Evolutionary conservation across 2,797 vertebrate genomes (phyloP).

Genomic region (Xiphorhynchus erythropygius): DNA sequence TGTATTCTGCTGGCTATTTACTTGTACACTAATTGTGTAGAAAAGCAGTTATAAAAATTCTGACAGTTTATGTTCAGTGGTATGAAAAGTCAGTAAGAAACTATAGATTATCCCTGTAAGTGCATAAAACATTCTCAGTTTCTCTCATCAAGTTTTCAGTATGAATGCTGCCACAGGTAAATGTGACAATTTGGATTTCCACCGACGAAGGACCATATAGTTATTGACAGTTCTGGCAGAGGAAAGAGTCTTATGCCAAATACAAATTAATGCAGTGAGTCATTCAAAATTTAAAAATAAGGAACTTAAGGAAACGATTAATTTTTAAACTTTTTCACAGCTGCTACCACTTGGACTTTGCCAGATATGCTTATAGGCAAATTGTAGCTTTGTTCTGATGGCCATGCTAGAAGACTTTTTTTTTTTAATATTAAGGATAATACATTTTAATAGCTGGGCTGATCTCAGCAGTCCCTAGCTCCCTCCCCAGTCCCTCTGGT

Average conservation of each 20-base stretch:
- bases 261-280: not conserved
- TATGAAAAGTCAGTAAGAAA: not conserved
- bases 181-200: not conserved
- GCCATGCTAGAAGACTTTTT: fast-evolving
- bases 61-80: not conserved
- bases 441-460: not conserved
- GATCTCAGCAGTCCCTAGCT: not conserved
- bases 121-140: not conserved
- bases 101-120: not conserved
- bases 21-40: not conserved
- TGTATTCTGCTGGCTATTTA: not conserved
- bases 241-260: not conserved
- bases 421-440: not conserved
- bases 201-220: not conserved
- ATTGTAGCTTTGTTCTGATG: fast-evolving
- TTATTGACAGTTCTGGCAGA: not conserved
- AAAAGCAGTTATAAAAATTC: not conserved
- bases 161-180: not conserved
- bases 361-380: not conserved
- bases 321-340: not conserved
- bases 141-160: not conserved
- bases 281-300: not conserved
- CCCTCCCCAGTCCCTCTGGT: not conserved
- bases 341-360: not conserved
- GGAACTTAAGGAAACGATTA: not conserved